Evolutionary conservation across 1,140 invertebrate genomes (phyloP), one percentile per base, ranked within the genome.

Genomic region (Scaptomyza montana): DNA sequence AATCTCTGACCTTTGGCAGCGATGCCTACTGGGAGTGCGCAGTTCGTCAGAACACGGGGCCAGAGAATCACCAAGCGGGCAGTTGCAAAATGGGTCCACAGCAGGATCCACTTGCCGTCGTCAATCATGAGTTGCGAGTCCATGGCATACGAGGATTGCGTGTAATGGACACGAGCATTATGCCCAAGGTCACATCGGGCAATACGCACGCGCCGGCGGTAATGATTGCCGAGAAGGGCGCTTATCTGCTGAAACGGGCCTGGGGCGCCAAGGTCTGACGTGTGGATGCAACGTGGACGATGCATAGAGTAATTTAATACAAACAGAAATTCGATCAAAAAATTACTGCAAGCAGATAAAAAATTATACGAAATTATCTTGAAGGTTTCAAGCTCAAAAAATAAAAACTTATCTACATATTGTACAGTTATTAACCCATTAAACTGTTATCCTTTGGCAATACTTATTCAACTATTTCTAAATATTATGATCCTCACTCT

Each of bases 21-120:
- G 96, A 97, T 86, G 94, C 94, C 0, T 97, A 96, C 90, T 97
- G 96, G 95, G 94, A 95, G 84, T 97, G 97, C 77, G 96, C 96
- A 0, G 93, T 96, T 1, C 93, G 95, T 54, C 94, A 95, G 77
- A 94, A 95, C 28, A 97, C 96, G 0, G 95, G 95, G 0, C 95
- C 96, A 1, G 96, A 97, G 91, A 97, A 97, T 85, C 97, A 98
- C 92, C 96, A 97, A 91, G 96, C 95, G 0, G 96, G 94, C 53
- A 95, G 94, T 1, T 94, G 94, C 71, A 94, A 94, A 92, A 95
- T 95, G 95, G 95, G 95, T 8, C 92, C 92, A 1, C n/a, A 55
- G 0, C 77, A 79, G 6, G 94, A 95, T 86, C 90, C 92, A 3
- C 79, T 92, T 46, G 92, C 94, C 2, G 94, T 95, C 9, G 94